Base-by-base conservation (phyloP, 2,113 vertebrate species). In the Galeopterus variegatus region DNA sequence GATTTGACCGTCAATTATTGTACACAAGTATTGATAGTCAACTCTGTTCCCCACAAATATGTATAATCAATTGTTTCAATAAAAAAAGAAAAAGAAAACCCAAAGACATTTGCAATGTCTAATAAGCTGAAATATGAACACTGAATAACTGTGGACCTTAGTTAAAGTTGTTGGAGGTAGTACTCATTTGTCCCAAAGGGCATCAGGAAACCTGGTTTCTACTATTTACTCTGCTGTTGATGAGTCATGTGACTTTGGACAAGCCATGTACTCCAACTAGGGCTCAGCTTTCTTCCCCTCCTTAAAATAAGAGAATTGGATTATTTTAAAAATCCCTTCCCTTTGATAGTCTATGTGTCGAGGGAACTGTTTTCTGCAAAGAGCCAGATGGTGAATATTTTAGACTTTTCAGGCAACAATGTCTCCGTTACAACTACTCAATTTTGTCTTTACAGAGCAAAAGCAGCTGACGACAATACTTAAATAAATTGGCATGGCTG, bases 321-420 rank as follows among this genome's bases (percentile, higher is more conserved):
- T 88, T 97, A 80, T 93, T 86, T 93, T n/a, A 72, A 62, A 12
- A 62, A 3, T 36, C 28, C 8, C 8, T 83, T 94, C 48, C n/a
- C 54, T 79, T 88, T 73, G 33, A 48, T 56, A 79, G 75, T 82
- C n/a, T 70, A 65, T 89, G 52, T 24, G 48, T 81, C 33, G 62
- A 89, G 70, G 18, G 33, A 82, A 28, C 23, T 33, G 21, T 81
- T 73, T 96, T 93, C 45, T 73, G 18, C 14, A 79, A 88, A 90
- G n/a, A 64, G 58, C 15, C 24, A 84, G 6, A n/a, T 26, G 41
- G 41, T 56, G 88, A 95, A 58, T 86, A 56, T 75, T 92, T 95
- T 69, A 60, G 56, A 48, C 26, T 79, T 96, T 96, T 3, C 56
- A 91, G 82, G 62, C 48, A 24, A 62, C 8, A 41, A 56, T 50